Conservation (phyloP, 2,888 invertebrate species). For the Zaprionus lineosus region DNA sequence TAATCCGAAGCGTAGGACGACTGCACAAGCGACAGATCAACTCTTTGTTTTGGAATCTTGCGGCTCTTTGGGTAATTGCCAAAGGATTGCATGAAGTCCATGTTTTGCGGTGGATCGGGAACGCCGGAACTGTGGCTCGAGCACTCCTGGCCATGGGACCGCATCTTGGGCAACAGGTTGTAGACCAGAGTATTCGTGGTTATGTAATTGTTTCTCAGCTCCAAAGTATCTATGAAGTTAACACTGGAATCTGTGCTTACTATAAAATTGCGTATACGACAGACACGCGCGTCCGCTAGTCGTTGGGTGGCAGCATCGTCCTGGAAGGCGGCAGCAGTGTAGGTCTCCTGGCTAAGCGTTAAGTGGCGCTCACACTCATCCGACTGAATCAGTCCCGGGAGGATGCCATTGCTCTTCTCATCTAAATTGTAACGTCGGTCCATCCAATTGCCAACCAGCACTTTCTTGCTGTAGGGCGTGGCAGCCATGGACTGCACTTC, state of each 20-base stretch:
- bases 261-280: conserved; percentile 29
- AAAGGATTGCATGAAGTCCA: conserved; percentile 42
- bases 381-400: conserved; percentile 35
- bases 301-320: neutral
- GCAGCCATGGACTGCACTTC: conserved; percentile 25
- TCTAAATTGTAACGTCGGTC: conserved; percentile 47
- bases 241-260: conserved; percentile 23
- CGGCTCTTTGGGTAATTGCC: conserved; percentile 47
- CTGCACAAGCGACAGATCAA: neutral
- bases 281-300: conserved; percentile 28
- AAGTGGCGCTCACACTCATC: conserved; percentile 42
- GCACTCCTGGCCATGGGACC: neutral
- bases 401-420: conserved; percentile 43
- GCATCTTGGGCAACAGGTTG: conserved; percentile 37
- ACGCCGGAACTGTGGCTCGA: too few relatives aligned
- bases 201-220: conserved; percentile 39
- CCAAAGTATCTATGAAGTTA: conserved; percentile 2
- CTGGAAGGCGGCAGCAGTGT: conserved; percentile 6
- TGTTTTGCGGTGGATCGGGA: neutral
- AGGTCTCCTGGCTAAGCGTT: conserved; percentile 40
- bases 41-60: conserved; percentile 9
- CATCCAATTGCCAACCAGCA: conserved; percentile 60
- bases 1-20: conserved; percentile 37
- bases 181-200: conserved; percentile 51
- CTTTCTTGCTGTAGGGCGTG: conserved; percentile 36